Evolutionary conservation across 1,140 invertebrate genomes (phyloP), one percentile per base, ranked within the genome.

Genomic region (Aphidius gifuensis): DNA sequence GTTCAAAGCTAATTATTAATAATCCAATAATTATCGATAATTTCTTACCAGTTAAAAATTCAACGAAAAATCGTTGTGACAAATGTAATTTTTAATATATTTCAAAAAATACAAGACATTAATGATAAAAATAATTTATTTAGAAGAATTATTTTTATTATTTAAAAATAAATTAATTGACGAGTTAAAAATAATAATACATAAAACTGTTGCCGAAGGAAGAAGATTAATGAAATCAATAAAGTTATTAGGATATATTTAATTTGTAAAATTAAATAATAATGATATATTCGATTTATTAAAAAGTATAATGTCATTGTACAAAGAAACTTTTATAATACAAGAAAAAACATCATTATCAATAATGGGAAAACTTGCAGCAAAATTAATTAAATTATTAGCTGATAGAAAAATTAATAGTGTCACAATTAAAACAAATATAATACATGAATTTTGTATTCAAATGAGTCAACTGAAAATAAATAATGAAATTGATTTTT

Each of bases 11-110:
- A 58, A 69, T 85, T 56, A 82, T 85, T 16, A 82, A 79, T 64
- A 82, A 86, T 74, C 79, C 82, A 38, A 72, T 80, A 60, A 66
- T 87, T 51, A 66, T 87, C 4, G 77, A 83, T 67, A 82, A 82
- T 68, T 86, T 86, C 66, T 80, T 79, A 60, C 78, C 82, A 38
- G 66, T 83, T 21, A 69, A 80, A 64, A 80, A 81, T 68, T 72
- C 72, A 44, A 69, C 76, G 53, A 9, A 71, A 74, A 65, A 71
- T 75, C 64, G 68, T 79, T 55, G 68, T 82, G 3, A 86, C 83
- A 1, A 68, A 74, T 53, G 80, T 82, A 63, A 62, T 86, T 21
- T 59, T 83, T 23, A 66, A 83, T 40, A 60, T 79, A 54, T 71
- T 66, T 60, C 60, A 65, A 46, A 43, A 58, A 48, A 58, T 74